Evolutionary conservation across 2,888 invertebrate species (phyloP).

Genomic region (Euspilapteryx auroguttella): DNA sequence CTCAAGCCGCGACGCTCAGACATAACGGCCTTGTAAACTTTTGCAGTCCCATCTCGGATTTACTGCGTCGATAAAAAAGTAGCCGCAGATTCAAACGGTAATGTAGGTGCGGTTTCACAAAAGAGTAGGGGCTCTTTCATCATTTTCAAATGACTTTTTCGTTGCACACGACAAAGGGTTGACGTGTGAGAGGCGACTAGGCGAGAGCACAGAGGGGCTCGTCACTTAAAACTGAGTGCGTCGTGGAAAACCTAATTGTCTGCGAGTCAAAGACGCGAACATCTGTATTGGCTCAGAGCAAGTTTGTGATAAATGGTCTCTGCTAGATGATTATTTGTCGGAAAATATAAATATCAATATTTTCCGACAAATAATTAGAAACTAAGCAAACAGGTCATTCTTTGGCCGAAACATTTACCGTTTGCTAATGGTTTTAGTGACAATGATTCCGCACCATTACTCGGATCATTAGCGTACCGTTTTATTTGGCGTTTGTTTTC

Average conservation of each 20-base stretch:
- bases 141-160: not conserved
- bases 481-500: slow-evolving; percentile 41
- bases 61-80: not conserved
- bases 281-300: too few species aligned
- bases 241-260: not conserved
- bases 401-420: slow-evolving; percentile 16
- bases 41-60: too few species aligned
- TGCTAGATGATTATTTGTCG: too few species aligned
- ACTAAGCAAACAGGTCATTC: slow-evolving; percentile 38
- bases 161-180: not conserved
- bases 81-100: too few species aligned
- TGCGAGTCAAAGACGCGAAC: too few species aligned
- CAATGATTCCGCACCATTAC: slow-evolving; percentile 48
- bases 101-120: too few species aligned
- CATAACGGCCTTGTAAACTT: not conserved
- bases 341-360: too few species aligned
- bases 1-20: not conserved
- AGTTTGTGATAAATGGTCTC: too few species aligned
- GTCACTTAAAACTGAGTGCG: not conserved
- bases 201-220: not conserved
- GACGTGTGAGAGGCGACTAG: not conserved
- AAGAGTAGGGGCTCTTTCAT: too few species aligned
- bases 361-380: slow-evolving; percentile 18
- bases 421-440: slow-evolving; percentile 32
- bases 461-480: slow-evolving; percentile 34